Evolutionary conservation across 2,888 invertebrate species (phyloP).

Genomic region (Artemia sinica): DNA sequence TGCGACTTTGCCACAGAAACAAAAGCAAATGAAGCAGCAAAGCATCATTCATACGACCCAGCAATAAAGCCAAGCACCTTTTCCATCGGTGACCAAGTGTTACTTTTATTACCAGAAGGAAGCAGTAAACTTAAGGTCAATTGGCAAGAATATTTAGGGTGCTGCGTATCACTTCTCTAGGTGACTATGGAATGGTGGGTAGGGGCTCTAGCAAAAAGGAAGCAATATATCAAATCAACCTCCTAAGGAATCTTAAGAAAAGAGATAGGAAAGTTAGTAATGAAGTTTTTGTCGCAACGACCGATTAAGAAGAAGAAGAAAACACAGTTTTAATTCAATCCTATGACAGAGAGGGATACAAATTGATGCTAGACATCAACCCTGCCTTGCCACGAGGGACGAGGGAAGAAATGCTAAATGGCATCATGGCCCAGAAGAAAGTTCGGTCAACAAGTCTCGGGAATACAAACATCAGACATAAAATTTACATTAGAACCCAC

Average conservation of each 20-base stretch:
- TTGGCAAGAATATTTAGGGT: background rate
- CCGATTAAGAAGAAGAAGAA: slow-evolving; percentile 12
- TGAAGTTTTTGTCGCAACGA: slow-evolving; percentile 9
- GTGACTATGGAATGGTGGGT: background rate
- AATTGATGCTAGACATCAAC: slow-evolving; percentile 2
- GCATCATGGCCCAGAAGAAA: background rate
- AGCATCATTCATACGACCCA: background rate
- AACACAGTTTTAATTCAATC: slow-evolving; percentile 2
- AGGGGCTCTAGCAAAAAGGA: background rate
- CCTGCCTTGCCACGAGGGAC: background rate
- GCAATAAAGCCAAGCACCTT: slow-evolving; percentile 6
- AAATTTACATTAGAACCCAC: too few species aligned
- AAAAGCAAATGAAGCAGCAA: slow-evolving; percentile 12
- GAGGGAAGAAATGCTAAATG: too few species aligned
- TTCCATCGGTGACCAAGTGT: slow-evolving; percentile 10
- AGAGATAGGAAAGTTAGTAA: slow-evolving; percentile 5
- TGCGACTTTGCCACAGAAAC: slow-evolving; percentile 17
- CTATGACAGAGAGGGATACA: slow-evolving; percentile 3
- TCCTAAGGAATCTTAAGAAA: background rate
- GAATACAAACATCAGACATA: too few species aligned
- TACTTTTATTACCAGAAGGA: slow-evolving; percentile 12
- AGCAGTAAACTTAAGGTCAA: background rate
- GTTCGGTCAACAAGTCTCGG: background rate
- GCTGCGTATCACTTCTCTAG: slow-evolving; percentile 1
- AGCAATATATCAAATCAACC: slow-evolving; percentile 4